Evolutionary conservation across 2,888 invertebrate species (phyloP).

Genomic region (Cistogaster globosa): DNA sequence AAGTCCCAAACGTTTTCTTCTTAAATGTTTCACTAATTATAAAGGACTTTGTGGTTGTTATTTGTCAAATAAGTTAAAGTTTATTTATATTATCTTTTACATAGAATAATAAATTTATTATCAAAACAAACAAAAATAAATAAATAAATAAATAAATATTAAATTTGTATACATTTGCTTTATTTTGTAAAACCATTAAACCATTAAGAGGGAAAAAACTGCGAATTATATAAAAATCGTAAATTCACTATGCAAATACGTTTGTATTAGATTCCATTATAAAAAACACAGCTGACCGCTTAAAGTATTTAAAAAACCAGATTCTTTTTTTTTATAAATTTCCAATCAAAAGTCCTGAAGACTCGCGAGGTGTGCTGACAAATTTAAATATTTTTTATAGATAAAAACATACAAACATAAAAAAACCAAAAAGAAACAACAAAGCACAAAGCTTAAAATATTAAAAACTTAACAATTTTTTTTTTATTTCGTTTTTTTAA

Average conservation of each 20-base stretch:
- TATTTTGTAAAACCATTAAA: too few relatives aligned
- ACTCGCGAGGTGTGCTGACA: neutral
- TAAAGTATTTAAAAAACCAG: neutral
- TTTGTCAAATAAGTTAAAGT: too few relatives aligned
- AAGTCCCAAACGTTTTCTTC: too few relatives aligned
- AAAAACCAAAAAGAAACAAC: neutral
- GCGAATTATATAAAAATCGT: neutral
- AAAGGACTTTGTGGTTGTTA: too few relatives aligned
- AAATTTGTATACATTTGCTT: too few relatives aligned
- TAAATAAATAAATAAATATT: too few relatives aligned
- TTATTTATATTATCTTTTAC: too few relatives aligned
- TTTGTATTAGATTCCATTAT: neutral
- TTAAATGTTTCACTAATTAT: neutral
- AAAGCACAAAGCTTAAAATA: neutral
- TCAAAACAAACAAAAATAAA: too few relatives aligned
- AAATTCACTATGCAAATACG: neutral
- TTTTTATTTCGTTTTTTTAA: too few relatives aligned
- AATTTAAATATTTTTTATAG: constrained; percentile 28
- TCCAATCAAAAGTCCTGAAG: constrained; percentile 6
- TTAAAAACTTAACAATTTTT: too few relatives aligned
- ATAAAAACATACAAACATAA: neutral
- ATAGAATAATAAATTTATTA: too few relatives aligned
- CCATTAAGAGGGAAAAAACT: too few relatives aligned
- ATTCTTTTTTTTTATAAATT: neutral
- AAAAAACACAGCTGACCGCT: neutral